Evolutionary conservation across 1,140 invertebrate species (phyloP).

Genomic region (Ectropis grisescens): DNA sequence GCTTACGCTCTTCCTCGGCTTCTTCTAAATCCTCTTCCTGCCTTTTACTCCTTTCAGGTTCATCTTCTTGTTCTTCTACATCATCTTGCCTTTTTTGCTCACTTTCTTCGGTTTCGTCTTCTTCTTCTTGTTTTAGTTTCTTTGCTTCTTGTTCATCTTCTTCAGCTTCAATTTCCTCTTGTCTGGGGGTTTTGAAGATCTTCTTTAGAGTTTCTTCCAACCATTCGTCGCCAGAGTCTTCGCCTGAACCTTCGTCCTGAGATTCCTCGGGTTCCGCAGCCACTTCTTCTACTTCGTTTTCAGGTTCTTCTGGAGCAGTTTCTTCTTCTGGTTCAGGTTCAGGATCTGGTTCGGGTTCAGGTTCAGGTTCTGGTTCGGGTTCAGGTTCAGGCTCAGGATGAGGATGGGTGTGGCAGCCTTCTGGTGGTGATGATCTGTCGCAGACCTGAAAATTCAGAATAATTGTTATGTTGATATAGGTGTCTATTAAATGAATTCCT

Average conservation of each 20-base stretch:
- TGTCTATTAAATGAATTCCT: too few species aligned
- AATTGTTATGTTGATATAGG: too few species aligned
- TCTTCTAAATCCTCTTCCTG: slow-evolving; percentile 7
- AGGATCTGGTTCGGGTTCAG: slow-evolving; percentile 10
- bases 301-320: slow-evolving; percentile 9
- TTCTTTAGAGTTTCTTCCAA: slow-evolving; percentile 16
- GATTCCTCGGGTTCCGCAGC: slow-evolving; percentile 4
- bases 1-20: slow-evolving; percentile 3
- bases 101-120: slow-evolving; percentile 1
- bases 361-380: slow-evolving; percentile 13
- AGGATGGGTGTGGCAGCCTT: slow-evolving; percentile 19
- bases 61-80: slow-evolving; percentile 3
- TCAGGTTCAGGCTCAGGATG: slow-evolving; percentile 16
- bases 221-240: slow-evolving; percentile 23
- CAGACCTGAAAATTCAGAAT: slow-evolving; percentile 35
- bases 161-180: slow-evolving; percentile 12
- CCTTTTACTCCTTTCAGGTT: not conserved
- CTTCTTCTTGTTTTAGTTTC: not conserved
- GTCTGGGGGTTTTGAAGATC: slow-evolving; percentile 12
- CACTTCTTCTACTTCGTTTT: slow-evolving; percentile 4
- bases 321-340: slow-evolving; percentile 9
- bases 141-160: not conserved
- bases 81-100: slow-evolving; percentile 1
- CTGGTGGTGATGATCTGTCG: slow-evolving; percentile 34
- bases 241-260: slow-evolving; percentile 5